Evolutionary conservation across 1,140 invertebrate genomes (phyloP).

Genomic region (Branchinecta lindahli): DNA sequence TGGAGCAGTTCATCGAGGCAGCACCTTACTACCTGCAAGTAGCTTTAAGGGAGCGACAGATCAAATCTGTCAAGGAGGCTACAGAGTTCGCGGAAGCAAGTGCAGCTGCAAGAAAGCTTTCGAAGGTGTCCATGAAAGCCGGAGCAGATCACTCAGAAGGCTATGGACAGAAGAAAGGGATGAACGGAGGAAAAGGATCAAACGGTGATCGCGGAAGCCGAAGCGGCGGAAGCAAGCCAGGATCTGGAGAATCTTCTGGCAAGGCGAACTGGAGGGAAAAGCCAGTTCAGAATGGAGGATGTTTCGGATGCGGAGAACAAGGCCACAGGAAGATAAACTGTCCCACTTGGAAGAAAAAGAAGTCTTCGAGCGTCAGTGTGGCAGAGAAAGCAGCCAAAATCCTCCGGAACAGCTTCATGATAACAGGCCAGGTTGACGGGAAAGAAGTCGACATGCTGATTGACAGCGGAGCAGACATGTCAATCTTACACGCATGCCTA

Average conservation of each 20-base stretch:
- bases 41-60: not conserved
- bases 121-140: not conserved
- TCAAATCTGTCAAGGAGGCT: not conserved
- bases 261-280: not conserved
- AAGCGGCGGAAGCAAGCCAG: slow-evolving; percentile 1
- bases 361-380: not conserved
- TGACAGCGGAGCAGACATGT: not conserved
- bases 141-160: not conserved
- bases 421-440: not conserved
- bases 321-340: not conserved
- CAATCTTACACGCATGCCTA: not conserved
- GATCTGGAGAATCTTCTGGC: not conserved
- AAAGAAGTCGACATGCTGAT: not conserved
- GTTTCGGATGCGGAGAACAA: not conserved
- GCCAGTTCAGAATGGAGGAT: not conserved
- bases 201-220: not conserved
- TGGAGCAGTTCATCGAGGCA: slow-evolving; percentile 4
- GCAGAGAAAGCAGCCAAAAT: not conserved
- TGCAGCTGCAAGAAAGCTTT: not conserved
- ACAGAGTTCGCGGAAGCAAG: not conserved
- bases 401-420: not conserved
- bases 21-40: not conserved
- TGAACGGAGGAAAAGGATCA: not conserved
- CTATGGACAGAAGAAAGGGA: not conserved
- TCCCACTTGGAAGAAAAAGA: not conserved